phyloP scores from a whole-genome alignment of 2,797 vertebrate genomes.

The Spea hammondii region DNA sequence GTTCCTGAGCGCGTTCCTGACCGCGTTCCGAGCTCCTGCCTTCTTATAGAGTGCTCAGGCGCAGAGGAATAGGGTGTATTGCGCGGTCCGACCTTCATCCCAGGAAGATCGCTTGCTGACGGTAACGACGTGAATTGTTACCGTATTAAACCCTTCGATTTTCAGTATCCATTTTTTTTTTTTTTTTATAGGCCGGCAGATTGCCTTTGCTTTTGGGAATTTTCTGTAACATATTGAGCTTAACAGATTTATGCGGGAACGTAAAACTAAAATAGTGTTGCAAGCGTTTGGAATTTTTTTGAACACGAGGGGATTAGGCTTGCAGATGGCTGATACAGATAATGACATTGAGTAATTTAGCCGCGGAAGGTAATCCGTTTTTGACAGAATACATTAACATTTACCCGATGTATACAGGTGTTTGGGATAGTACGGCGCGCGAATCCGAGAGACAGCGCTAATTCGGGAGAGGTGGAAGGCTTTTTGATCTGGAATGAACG shows the following conservation, averaged over 20 bases:
- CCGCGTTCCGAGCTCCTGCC: conserved; percentile 44
- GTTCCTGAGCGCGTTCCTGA: conserved; percentile 18
- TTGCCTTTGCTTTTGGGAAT: conserved; percentile 74
- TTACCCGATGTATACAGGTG: conserved; percentile 62
- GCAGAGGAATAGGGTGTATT: conserved; percentile 42
- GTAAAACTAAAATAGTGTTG: conserved; percentile 72
- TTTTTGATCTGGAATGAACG: conserved; percentile 28
- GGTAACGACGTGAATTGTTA: conserved; percentile 63
- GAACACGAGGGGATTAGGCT: conserved; percentile 63
- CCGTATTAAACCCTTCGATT: conserved; percentile 70
- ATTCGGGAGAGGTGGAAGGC: conserved; percentile 31
- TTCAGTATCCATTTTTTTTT: conserved; percentile 64
- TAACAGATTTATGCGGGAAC: conserved; percentile 70
- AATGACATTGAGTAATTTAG: conserved; percentile 68
- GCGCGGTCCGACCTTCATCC: conserved; percentile 55
- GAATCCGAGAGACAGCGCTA: conserved; percentile 37
- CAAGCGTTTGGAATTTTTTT: conserved; percentile 57
- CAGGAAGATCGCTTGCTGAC: conserved; percentile 58
- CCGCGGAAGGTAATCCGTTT: conserved; percentile 68
- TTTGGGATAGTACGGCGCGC: conserved; percentile 39
- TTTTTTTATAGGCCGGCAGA: conserved; percentile 68
- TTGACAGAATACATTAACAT: conserved; percentile 69
- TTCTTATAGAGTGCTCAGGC: conserved; percentile 54
- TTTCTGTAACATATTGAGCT: conserved; percentile 69
- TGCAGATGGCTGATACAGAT: conserved; percentile 67